A percentile compares a stretch with the other conserved stretches of the same genome.
Conservation (phyloP, 2,888 invertebrate species). For the Coenonympha arcania region DNA sequence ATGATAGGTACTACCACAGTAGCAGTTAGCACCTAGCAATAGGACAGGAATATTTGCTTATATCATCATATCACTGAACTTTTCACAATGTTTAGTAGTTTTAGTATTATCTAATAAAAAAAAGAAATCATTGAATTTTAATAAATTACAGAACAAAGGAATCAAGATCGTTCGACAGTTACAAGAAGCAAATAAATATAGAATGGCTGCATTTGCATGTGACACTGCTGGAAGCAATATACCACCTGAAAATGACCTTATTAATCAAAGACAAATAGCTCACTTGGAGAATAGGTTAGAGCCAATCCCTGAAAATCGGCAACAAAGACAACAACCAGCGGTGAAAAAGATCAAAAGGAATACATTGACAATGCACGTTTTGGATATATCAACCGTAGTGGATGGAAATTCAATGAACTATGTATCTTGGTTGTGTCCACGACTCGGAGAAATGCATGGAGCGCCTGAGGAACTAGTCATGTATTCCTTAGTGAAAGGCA, state of each 20-base stretch:
- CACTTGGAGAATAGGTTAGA: conserved; percentile 59
- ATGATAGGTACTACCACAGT: too few species aligned
- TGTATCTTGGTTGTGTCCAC: conserved; percentile 80
- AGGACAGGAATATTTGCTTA: too few species aligned
- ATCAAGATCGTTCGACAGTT: conserved; percentile 66
- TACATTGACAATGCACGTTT: conserved; percentile 86
- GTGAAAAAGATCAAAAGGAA: conserved; percentile 77
- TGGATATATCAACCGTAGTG: conserved; percentile 85
- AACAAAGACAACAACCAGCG: conserved; percentile 60
- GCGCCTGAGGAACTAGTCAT: conserved; percentile 92
- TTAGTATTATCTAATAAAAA: too few species aligned
- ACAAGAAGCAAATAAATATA: conserved; percentile 68
- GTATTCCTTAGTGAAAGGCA: conserved; percentile 90
- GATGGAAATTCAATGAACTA: conserved; percentile 76
- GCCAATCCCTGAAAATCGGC: conserved; percentile 49
- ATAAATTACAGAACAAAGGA: conserved; percentile 68
- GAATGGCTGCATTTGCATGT: conserved; percentile 72
- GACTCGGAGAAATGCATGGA: conserved; percentile 77
- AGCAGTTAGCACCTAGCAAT: too few species aligned
- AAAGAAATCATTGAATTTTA: too few species aligned
- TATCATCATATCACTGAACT: too few species aligned
- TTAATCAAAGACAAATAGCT: conserved; percentile 66
- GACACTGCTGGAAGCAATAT: conserved; percentile 49
- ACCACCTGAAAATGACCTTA: conserved; percentile 63
- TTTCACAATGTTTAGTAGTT: too few species aligned